phyloP scores from a whole-genome alignment of 2,797 vertebrate species.

The Falco columbarius region DNA sequence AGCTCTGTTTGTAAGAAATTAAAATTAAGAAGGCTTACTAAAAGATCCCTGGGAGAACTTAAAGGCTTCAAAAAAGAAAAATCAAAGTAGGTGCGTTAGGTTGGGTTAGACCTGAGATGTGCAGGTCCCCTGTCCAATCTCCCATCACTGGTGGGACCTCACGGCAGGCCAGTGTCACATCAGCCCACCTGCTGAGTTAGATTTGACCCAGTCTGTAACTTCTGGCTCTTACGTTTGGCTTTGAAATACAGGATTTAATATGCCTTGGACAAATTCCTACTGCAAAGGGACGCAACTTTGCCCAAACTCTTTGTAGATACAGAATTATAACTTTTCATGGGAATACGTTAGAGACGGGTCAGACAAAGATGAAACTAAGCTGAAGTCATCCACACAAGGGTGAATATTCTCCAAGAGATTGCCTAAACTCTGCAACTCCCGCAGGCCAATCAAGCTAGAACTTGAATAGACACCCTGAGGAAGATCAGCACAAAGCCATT shows the following conservation, averaged over 20 bases:
- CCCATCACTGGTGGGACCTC: neutral
- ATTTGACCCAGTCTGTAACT: neutral
- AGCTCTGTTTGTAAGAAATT: neutral
- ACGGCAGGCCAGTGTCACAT: neutral
- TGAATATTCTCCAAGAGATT: neutral
- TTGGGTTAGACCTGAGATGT: rapidly evolving
- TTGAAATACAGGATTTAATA: neutral
- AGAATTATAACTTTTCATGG: neutral
- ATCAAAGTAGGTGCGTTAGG: neutral
- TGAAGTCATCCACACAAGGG: neutral
- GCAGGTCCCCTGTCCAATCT: neutral
- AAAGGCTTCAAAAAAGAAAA: neutral
- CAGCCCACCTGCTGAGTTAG: too few species aligned
- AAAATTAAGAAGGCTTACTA: neutral
- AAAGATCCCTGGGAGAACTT: neutral
- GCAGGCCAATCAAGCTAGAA: neutral
- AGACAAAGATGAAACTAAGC: neutral
- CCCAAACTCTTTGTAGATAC: neutral
- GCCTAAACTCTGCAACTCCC: neutral
- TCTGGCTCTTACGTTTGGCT: neutral
- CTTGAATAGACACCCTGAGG: neutral
- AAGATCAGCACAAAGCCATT: neutral
- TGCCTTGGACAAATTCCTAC: neutral
- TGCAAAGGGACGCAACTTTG: neutral
- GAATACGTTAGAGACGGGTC: neutral